A percentile compares a stretch with the other conserved stretches of the same genome.
phyloP scores from a whole-genome alignment of 2,797 vertebrate genomes.

The Thunnus albacares region DNA sequence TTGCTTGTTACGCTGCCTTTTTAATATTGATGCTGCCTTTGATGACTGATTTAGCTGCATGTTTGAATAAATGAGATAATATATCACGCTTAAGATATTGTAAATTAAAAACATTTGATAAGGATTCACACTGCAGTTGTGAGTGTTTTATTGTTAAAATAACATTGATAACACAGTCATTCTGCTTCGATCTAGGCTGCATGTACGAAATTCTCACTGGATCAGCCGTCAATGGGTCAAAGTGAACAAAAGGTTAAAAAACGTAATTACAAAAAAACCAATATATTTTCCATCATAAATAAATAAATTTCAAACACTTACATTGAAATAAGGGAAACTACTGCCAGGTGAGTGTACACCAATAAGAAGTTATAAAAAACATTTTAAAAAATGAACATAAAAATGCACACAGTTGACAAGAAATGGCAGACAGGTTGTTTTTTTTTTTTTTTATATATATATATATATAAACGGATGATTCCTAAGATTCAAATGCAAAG shows the following conservation, averaged over 20 bases:
- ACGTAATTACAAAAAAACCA: slow-evolving; percentile 77
- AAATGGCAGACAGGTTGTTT: slow-evolving; percentile 26
- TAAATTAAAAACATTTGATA: slow-evolving; percentile 31
- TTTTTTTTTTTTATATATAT: background rate
- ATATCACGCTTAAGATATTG: background rate
- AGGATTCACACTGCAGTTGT: slow-evolving; percentile 72
- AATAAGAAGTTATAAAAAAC: slow-evolving; percentile 77
- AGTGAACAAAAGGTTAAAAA: slow-evolving; percentile 72
- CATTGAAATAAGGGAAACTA: slow-evolving; percentile 72
- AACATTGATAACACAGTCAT: slow-evolving; percentile 87
- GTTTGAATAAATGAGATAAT: background rate
- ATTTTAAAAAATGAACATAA: slow-evolving; percentile 31
- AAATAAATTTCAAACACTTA: slow-evolving; percentile 85
- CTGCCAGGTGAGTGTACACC: slow-evolving; percentile 65
- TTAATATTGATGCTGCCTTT: slow-evolving; percentile 14
- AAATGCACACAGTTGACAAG: slow-evolving; percentile 43
- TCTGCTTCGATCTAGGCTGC: slow-evolving; percentile 78
- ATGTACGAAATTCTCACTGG: slow-evolving; percentile 78
- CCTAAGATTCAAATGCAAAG: slow-evolving; percentile 27
- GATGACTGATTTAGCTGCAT: background rate
- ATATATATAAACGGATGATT: slow-evolving; percentile 23
- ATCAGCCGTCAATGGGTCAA: slow-evolving; percentile 77
- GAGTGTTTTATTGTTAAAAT: slow-evolving; percentile 89
- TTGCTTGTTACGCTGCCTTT: background rate
- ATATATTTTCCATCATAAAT: slow-evolving; percentile 87